Conservation (phyloP, 2,113 vertebrate genomes). For the Xiphias gladius region DNA sequence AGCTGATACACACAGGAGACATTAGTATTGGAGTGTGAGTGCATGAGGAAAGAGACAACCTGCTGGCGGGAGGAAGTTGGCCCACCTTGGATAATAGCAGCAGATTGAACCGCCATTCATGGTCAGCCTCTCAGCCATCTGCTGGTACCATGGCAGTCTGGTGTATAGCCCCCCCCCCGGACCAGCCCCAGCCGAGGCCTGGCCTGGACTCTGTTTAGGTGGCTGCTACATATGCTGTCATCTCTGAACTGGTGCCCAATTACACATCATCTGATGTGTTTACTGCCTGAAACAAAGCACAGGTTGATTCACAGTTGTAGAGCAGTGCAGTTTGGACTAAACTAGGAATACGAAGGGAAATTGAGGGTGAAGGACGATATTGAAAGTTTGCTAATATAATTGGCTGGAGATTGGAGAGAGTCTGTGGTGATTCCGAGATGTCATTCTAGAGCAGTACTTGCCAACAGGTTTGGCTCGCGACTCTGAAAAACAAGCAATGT, state of each 20-base stretch:
- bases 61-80: slow-evolving; percentile 73
- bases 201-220: slow-evolving; percentile 67
- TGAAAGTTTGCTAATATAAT: slow-evolving; percentile 5
- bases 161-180: slow-evolving; percentile 56
- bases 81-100: slow-evolving; percentile 77
- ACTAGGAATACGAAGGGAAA: background rate
- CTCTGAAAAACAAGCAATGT: too few species aligned
- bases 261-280: slow-evolving; percentile 47
- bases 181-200: slow-evolving; percentile 35
- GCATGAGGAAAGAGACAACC: slow-evolving; percentile 60
- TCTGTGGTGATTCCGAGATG: background rate
- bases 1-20: slow-evolving; percentile 38
- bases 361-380: slow-evolving; percentile 1
- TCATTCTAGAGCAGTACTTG: background rate
- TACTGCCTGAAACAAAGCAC: slow-evolving; percentile 45
- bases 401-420: background rate
- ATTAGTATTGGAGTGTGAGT: slow-evolving; percentile 29
- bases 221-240: slow-evolving; percentile 65
- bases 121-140: slow-evolving; percentile 79
- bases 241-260: slow-evolving; percentile 61
- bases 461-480: background rate
- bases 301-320: slow-evolving; percentile 42
- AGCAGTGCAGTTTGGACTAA: slow-evolving; percentile 15
- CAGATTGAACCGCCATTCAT: slow-evolving; percentile 79
- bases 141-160: slow-evolving; percentile 73